A percentile compares a stretch with the other conserved stretches of the same genome.
Evolutionary conservation across 2,113 vertebrate genomes (phyloP).

Genomic region (Dromaius novaehollandiae): DNA sequence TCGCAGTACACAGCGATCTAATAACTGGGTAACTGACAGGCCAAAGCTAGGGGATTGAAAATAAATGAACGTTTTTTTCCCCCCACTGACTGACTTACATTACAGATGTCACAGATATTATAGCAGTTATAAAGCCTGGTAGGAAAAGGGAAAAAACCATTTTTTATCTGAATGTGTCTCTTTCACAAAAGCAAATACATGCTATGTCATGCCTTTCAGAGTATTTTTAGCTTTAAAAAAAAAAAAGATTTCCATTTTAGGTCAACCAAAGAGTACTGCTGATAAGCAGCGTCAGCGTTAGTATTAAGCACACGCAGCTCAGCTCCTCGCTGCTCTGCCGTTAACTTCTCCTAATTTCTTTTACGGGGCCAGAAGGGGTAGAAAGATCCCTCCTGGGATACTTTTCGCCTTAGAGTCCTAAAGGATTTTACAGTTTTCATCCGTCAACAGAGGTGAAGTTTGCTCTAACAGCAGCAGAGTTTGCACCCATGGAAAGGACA

Average conservation of each 20-base stretch:
- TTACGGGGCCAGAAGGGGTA: neutral
- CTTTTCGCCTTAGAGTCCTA: neutral
- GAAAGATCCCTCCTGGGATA: neutral
- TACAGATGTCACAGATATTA: neutral
- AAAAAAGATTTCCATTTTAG: neutral
- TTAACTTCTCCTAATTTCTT: neutral
- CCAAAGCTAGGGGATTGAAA: neutral
- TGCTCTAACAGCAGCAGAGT: neutral
- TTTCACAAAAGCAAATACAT: neutral
- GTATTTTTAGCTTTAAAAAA: neutral
- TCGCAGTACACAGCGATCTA: neutral
- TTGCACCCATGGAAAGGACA: neutral
- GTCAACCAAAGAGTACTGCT: neutral
- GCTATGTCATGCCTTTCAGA: neutral
- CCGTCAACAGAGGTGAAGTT: neutral
- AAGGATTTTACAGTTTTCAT: neutral
- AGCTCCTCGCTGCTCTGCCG: neutral
- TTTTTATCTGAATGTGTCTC: neutral
- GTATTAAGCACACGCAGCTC: neutral
- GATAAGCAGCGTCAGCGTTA: neutral
- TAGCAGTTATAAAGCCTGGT: neutral
- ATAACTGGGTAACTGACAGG: neutral
- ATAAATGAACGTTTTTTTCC: fast-evolving
- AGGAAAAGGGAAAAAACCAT: neutral
- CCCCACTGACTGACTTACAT: neutral